Percentiles rank a stretch among this genome's conserved stretches.
phyloP scores from a whole-genome alignment of 2,113 vertebrate species.

The Pholis gunnellus region DNA sequence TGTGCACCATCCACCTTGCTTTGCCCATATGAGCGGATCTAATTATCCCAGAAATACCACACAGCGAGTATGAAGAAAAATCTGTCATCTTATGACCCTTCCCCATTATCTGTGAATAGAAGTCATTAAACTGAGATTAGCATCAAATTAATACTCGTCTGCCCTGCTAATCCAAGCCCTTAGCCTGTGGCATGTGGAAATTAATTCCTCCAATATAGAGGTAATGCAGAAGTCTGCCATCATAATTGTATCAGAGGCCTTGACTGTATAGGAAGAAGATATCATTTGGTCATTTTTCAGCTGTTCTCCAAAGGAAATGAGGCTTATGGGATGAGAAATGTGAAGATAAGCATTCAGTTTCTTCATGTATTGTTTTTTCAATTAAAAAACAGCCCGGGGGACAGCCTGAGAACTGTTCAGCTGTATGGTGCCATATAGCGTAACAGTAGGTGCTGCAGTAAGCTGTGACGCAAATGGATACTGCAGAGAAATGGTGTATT shows the following conservation, averaged over 20 bases:
- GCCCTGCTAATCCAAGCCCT: slow-evolving; percentile 51
- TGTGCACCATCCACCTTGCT: neutral
- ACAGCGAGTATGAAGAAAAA: slow-evolving; percentile 39
- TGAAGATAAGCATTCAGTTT: neutral
- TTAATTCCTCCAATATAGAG: slow-evolving; percentile 43
- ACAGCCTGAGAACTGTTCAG: neutral
- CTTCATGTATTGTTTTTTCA: neutral
- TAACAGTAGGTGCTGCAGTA: neutral
- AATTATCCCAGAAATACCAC: slow-evolving; percentile 62
- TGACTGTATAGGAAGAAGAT: slow-evolving; percentile 3
- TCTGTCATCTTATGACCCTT: slow-evolving; percentile 56
- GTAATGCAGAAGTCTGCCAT: slow-evolving; percentile 20
- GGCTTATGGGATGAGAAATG: neutral
- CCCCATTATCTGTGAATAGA: slow-evolving; percentile 67
- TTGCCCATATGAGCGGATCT: slow-evolving; percentile 16
- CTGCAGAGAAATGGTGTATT: neutral
- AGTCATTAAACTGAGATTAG: slow-evolving; percentile 71
- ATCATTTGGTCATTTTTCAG: neutral
- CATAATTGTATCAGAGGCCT: slow-evolving; percentile 36
- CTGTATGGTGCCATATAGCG: neutral
- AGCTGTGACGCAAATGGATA: neutral
- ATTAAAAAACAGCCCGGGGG: neutral
- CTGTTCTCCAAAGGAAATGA: neutral
- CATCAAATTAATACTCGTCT: slow-evolving; percentile 67
- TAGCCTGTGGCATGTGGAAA: slow-evolving; percentile 58